Evolutionary conservation across 2,113 vertebrate genomes (phyloP), one percentile per base, ranked within the genome.

Genomic region (Phyllostomus hastatus): DNA sequence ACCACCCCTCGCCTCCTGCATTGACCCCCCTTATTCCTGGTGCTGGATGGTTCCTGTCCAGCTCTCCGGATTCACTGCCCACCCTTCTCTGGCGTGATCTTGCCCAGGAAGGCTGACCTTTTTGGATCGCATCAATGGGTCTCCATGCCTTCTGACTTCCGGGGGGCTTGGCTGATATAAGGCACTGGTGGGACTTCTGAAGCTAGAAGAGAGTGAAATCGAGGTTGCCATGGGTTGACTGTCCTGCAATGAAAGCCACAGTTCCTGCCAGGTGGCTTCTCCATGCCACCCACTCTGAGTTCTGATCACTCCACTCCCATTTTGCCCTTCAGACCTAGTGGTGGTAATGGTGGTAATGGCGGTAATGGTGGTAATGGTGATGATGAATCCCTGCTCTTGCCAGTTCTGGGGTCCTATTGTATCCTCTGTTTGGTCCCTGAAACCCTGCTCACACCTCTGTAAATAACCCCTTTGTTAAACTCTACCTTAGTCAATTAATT

Each of bases 401-500:
- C 57, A 28, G 2, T 75, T 87, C 33, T 0, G 67, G 33, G 20
- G n/a, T 46, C 35, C 46, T 50, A 15, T 22, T 54, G 9, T 5
- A 5, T 10, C 33, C 2, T 72, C 73, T 81, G n/a, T 19, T 19
- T 72, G 59, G 24, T 31, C 35, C 38, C 20, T 52, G 35, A 85
- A 91, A 28, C 20, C 20, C 46, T 57, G 14, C 54, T 79, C 22
- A 33, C 20, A 75, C 1, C 22, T 88, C 81, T n/a, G 24, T 84
- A 78, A 88, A 35, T 50, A 61, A 80, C 9, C 26, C 19, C 14
- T 70, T 57, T 83, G 69, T 91, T 80, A 85, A 59, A 95, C 48
- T 89, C 46, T 48, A 70, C 19, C 4, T 54, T 89, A 75, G 52
- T 91, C 41, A 83, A 35, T 72, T 14, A 43, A 10, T 43, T 92